Evolutionary conservation across 2,113 vertebrate species (phyloP), one percentile per base, ranked within the genome.

Genomic region (Xenopus tropicalis): DNA sequence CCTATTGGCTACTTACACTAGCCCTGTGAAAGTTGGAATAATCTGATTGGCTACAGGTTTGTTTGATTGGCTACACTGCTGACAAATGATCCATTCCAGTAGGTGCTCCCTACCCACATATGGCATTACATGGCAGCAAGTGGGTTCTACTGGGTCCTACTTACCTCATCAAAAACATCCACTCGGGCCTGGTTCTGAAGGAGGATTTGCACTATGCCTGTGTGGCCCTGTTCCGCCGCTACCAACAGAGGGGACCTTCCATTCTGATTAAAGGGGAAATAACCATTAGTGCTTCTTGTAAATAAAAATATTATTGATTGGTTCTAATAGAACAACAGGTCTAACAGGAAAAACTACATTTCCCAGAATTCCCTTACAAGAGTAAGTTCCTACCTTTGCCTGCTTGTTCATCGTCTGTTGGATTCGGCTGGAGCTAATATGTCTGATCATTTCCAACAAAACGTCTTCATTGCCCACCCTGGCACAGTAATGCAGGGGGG

Each of bases 101-200:
- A 6, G 29, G 29, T 37, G 29, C 29, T 37, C 29, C 29, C 29
- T 37, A 7, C 3, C 29, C 29, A 37, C 6, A 37, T 8, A 37
- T 37, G 25, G 3, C 25, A 29, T 29, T 29, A 29, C 25, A 29
- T 6, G 25, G 25, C 25, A 29, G 25, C 25, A 29, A 29, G 25
- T 29, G 3, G 25, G 6, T 6, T 6, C 25, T 3, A 29, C 7
- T 29, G 11, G 11, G 44, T 13, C 46, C 12, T 17, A 48, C 56
- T 77, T 74, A 87, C 86, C 83, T 87, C 83, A 65, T 87, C 85
- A 72, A 87, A 87, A 12, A 87, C 86, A 1, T 87, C 86, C 42
- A 85, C 85, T 14, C 85, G 81, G 61, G 85, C 83, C 1, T 84
- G 80, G 48, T 81, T 81, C 69, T 83, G 71, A 42, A 87, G 65